Percentiles rank a stretch among this genome's conserved stretches.
These are phyloP conservation scores for Paramisgurnus dabryanus DNA, from an alignment of 2,113 vertebrate species.

Conservation along the genomic window DNA sequence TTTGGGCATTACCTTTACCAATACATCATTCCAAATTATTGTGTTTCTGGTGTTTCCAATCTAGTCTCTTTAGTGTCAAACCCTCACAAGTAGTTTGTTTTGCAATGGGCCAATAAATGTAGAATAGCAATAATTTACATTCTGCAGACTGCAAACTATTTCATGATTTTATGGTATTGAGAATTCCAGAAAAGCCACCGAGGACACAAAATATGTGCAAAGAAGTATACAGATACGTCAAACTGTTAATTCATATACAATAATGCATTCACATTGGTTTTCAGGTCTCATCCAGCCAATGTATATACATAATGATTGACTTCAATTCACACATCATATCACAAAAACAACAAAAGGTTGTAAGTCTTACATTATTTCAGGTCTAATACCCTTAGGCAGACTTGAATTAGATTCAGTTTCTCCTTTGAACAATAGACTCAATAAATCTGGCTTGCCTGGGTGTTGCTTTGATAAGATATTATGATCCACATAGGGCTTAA, in stretches of 20 bases:
- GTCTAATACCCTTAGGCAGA: not conserved
- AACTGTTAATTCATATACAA: no score
- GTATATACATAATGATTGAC: not conserved
- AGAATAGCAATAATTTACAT: not conserved
- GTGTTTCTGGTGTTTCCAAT: not conserved
- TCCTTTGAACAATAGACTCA: constrained; percentile 34
- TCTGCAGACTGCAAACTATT: not conserved
- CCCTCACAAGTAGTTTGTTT: not conserved
- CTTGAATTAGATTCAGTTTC: constrained; percentile 10
- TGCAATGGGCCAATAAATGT: constrained; percentile 2
- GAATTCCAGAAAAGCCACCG: not conserved
- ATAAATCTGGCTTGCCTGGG: constrained; percentile 12
- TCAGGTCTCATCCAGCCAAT: not conserved
- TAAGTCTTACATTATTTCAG: constrained; percentile 7
- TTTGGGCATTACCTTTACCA: constrained; percentile 15
- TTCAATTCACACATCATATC: no score
- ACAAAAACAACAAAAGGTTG: not conserved
- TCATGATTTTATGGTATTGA: not conserved
- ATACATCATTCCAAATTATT: constrained; percentile 12
- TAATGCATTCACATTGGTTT: no score
- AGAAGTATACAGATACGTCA: not conserved
- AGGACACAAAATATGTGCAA: not conserved
- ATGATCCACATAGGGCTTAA: not conserved
- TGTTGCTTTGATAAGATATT: constrained; percentile 21
- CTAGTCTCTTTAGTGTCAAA: not conserved